A percentile compares a stretch with the other conserved stretches of the same genome.
Evolutionary conservation across 2,113 vertebrate species (phyloP).

Genomic region (Neodontobutis hainanensis): DNA sequence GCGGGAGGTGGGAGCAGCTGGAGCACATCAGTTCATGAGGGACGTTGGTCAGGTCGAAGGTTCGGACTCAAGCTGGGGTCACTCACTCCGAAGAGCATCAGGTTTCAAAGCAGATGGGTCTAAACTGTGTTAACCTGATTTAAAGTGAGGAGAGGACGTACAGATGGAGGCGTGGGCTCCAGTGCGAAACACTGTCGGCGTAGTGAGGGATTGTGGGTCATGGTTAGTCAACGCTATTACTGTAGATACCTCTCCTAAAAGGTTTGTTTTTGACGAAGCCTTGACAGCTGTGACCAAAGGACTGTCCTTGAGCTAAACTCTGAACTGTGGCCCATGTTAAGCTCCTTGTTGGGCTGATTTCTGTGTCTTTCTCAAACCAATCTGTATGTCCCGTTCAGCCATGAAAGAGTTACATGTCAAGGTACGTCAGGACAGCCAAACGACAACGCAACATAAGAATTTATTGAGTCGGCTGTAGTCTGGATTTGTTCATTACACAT

Average conservation of each 20-base stretch:
- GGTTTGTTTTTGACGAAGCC: background rate
- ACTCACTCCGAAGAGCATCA: slow-evolving; percentile 32
- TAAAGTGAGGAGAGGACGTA: background rate
- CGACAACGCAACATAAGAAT: too few relatives aligned
- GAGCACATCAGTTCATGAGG: slow-evolving; percentile 40
- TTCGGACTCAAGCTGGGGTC: slow-evolving; percentile 40
- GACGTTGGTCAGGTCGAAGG: slow-evolving; percentile 26
- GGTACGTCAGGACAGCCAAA: too few relatives aligned
- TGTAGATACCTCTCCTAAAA: background rate
- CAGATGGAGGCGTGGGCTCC: background rate
- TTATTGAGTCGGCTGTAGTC: too few relatives aligned
- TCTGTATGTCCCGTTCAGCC: too few relatives aligned
- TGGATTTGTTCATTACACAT: too few relatives aligned
- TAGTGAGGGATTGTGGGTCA: background rate
- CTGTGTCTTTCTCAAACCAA: background rate
- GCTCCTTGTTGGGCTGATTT: background rate
- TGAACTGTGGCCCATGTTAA: background rate
- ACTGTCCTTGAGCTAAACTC: background rate
- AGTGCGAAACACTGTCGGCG: background rate
- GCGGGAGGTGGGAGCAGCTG: slow-evolving; percentile 25
- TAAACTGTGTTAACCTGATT: slow-evolving; percentile 45
- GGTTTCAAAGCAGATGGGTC: slow-evolving; percentile 61
- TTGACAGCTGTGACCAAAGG: background rate
- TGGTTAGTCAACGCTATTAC: background rate
- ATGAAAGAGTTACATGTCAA: too few relatives aligned